Evolutionary conservation across 1,140 invertebrate genomes (phyloP).

Genomic region (Plectrocnemia conspersa): DNA sequence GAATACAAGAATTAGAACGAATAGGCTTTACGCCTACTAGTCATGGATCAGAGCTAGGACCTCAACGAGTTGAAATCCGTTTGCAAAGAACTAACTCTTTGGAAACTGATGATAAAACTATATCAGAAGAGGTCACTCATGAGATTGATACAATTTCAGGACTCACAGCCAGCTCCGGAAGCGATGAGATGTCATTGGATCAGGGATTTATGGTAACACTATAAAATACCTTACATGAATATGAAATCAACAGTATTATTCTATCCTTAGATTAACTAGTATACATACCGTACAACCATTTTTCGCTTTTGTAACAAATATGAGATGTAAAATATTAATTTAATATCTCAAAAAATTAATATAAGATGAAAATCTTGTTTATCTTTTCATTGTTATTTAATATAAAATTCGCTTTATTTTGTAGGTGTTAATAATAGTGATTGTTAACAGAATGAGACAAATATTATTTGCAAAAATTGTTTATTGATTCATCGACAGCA

Average conservation of each 20-base stretch:
- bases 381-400: too few species aligned
- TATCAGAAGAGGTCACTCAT: constrained; percentile 21
- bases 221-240: background rate
- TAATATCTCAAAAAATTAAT: background rate
- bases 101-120: constrained; percentile 15
- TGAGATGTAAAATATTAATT: background rate
- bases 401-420: too few species aligned
- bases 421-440: too few species aligned
- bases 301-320: background rate
- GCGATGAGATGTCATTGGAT: constrained; percentile 47
- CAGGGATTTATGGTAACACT: constrained; percentile 49
- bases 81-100: constrained; percentile 8
- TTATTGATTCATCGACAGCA: too few species aligned
- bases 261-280: too few species aligned
- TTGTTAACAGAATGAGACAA: too few species aligned
- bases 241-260: too few species aligned
- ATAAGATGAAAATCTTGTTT: background rate
- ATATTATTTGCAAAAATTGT: too few species aligned
- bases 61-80: background rate
- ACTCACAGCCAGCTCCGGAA: constrained; percentile 46
- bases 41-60: background rate
- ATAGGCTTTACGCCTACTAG: constrained; percentile 36
- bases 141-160: constrained; percentile 26
- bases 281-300: too few species aligned
- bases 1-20: constrained; percentile 65